phyloP scores from a whole-genome alignment of 2,797 vertebrate genomes.

The Chloroceryle amazona region DNA sequence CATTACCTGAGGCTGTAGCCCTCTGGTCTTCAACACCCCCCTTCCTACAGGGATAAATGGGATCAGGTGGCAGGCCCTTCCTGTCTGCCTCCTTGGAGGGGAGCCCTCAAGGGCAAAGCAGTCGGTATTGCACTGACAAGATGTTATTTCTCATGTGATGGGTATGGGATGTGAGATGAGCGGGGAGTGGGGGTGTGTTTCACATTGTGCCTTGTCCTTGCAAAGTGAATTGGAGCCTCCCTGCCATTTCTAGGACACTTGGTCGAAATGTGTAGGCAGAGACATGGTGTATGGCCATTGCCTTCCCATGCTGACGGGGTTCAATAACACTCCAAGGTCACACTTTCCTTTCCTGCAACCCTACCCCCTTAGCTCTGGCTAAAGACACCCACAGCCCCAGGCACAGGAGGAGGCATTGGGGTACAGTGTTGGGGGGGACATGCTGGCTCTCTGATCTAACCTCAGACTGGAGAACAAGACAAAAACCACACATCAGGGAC shows the following conservation, averaged over 20 bases:
- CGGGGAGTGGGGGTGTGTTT: neutral
- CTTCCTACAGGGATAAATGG: neutral
- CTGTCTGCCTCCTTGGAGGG: neutral
- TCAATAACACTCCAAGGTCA: neutral
- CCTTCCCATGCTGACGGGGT: neutral
- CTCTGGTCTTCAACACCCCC: neutral
- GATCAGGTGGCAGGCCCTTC: neutral
- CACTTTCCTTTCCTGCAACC: neutral
- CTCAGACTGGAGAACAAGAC: neutral
- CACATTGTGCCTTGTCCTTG: neutral
- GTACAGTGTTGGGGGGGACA: neutral
- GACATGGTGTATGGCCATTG: fast-evolving
- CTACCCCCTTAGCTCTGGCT: neutral
- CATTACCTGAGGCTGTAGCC: neutral
- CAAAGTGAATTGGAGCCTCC: neutral
- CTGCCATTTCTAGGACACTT: fast-evolving
- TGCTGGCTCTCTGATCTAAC: slow-evolving; percentile 1
- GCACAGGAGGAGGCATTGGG: neutral
- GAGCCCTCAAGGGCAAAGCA: neutral
- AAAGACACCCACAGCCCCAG: neutral
- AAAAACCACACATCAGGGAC: neutral
- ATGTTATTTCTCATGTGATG: fast-evolving
- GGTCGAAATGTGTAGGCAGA: neutral
- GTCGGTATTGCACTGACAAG: neutral
- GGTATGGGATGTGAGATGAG: fast-evolving